These are phyloP conservation scores for Nannoperca obscura DNA, from an alignment of 2,797 vertebrate species.

Conservation along the genomic window DNA sequence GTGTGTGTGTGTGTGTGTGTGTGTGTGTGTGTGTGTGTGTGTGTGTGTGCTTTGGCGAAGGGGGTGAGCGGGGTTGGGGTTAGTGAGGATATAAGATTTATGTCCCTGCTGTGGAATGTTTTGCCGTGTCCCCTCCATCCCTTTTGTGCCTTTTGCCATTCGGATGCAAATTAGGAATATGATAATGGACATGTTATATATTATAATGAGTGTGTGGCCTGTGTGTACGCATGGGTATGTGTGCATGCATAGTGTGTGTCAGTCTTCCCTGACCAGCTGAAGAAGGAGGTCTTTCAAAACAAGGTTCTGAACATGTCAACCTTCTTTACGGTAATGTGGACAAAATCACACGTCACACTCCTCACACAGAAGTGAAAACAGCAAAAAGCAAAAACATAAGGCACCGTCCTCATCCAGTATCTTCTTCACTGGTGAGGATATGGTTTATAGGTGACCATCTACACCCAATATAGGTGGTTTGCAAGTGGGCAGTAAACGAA, in stretches of 20 bases:
- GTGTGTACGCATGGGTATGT: slow-evolving; percentile 19
- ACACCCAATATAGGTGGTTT: background rate
- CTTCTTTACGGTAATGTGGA: slow-evolving; percentile 21
- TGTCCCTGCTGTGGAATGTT: slow-evolving; percentile 68
- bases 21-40: slow-evolving; percentile 22
- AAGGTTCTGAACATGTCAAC: slow-evolving; percentile 1
- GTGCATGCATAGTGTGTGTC: slow-evolving; percentile 4
- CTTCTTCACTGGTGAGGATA: background rate
- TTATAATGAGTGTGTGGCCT: slow-evolving; percentile 59
- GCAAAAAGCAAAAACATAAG: background rate
- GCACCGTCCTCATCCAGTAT: background rate
- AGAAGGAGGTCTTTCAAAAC: slow-evolving; percentile 37
- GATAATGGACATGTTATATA: slow-evolving; percentile 69
- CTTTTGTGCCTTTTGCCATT: slow-evolving; percentile 69
- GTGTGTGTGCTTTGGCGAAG: slow-evolving; percentile 8
- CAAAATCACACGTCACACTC: background rate
- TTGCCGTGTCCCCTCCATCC: slow-evolving; percentile 46
- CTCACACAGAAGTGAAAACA: background rate
- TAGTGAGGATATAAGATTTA: slow-evolving; percentile 71
- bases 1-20: slow-evolving; percentile 25
- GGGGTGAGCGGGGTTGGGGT: background rate
- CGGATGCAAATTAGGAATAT: slow-evolving; percentile 72
- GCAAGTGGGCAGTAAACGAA: background rate
- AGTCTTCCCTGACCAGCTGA: slow-evolving; percentile 31
- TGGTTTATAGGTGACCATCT: background rate